These are phyloP conservation scores for Leucophenga varia DNA, from an alignment of 1,140 invertebrate species.

Conservation along the genomic window DNA sequence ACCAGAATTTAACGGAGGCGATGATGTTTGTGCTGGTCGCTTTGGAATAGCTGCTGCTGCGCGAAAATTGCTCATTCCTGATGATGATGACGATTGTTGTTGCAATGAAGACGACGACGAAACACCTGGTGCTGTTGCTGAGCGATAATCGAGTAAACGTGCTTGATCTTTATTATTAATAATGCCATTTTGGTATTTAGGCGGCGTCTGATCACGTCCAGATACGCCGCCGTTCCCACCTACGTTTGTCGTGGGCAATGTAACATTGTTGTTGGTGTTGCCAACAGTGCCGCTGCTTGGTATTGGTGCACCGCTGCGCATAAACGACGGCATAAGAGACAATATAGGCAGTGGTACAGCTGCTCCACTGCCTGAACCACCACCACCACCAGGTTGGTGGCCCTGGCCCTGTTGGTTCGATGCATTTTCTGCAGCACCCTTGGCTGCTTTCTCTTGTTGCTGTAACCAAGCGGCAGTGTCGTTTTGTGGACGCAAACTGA, in stretches of 20 bases:
- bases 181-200: no score
- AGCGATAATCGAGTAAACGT: neutral
- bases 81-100: conserved; percentile 18
- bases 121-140: conserved; percentile 30
- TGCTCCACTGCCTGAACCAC: conserved; percentile 34
- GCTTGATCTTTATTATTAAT: no score
- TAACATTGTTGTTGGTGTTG: conserved; percentile 24
- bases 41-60: conserved; percentile 44
- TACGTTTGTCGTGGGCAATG: no score
- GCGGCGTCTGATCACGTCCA: no score
- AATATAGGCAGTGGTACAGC: conserved; percentile 58
- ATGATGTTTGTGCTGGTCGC: conserved; percentile 24
- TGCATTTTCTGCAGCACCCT: conserved; percentile 53
- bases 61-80: conserved; percentile 22
- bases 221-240: no score
- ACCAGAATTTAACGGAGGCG: conserved; percentile 18
- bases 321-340: conserved; percentile 54
- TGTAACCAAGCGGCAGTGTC: conserved; percentile 51
- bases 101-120: conserved; percentile 13
- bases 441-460: conserved; percentile 52
- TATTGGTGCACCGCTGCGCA: conserved; percentile 58
- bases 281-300: conserved; percentile 63
- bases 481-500: conserved; percentile 52
- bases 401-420: conserved; percentile 58
- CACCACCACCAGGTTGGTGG: conserved; percentile 44